phyloP scores from a whole-genome alignment of 2,797 vertebrate species.

The Lerista edwardsae region DNA sequence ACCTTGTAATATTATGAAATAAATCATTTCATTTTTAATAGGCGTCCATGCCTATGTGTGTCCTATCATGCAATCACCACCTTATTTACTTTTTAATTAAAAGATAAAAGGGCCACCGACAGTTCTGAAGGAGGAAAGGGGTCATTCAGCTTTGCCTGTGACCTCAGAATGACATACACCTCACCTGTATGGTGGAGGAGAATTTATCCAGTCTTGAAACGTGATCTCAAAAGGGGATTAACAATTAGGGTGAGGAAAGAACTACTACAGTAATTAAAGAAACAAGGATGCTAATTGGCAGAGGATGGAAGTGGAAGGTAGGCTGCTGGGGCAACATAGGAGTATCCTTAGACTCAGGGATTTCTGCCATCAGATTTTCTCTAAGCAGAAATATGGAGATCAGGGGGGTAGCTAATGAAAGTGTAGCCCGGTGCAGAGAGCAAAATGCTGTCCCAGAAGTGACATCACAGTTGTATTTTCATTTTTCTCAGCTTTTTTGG shows the following conservation, averaged over 20 bases:
- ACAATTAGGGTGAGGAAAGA: not conserved
- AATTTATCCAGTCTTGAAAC: not conserved
- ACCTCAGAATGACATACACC: slow-evolving; percentile 56
- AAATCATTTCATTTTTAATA: slow-evolving; percentile 79
- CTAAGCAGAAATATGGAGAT: not conserved
- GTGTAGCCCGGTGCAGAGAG: no score
- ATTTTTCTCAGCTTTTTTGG: no score
- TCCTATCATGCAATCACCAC: slow-evolving; percentile 72
- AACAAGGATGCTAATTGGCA: not conserved
- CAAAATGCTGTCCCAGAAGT: no score
- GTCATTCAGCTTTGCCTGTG: slow-evolving; percentile 39
- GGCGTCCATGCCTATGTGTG: slow-evolving; percentile 73
- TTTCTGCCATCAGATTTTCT: not conserved
- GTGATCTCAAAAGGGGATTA: not conserved
- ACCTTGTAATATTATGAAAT: slow-evolving; percentile 77
- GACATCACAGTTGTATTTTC: no score
- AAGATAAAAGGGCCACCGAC: slow-evolving; percentile 63
- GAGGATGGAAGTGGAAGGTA: not conserved
- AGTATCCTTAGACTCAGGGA: not conserved
- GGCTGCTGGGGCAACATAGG: not conserved
- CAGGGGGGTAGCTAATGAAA: no score
- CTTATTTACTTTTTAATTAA: slow-evolving; percentile 71
- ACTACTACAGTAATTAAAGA: not conserved
- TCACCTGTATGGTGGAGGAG: not conserved
- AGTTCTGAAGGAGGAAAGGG: slow-evolving; percentile 40